Percentiles rank a stretch among this genome's conserved stretches.
Conservation (phyloP, 2,888 invertebrate species). For the Drosophila merina region DNA sequence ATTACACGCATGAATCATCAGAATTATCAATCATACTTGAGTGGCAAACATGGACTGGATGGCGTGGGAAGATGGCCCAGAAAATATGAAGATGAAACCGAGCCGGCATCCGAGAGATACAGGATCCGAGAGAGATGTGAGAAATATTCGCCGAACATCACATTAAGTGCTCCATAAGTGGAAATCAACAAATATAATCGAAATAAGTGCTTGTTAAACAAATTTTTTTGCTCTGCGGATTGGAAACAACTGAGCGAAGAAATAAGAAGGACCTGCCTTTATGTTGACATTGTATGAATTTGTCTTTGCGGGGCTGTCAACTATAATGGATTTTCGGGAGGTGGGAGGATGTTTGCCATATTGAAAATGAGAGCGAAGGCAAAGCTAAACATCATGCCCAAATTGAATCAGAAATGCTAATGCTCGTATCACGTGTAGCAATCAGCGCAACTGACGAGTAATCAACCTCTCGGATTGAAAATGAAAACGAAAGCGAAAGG, state of each 20-base stretch:
- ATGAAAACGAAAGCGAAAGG: conserved; percentile 16
- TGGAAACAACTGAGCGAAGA: conserved; percentile 13
- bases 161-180: conserved; percentile 77
- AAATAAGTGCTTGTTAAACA: conserved; percentile 82
- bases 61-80: conserved; percentile 26
- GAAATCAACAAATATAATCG: conserved; percentile 81
- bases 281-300: conserved; percentile 65
- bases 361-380: conserved; percentile 30
- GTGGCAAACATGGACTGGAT: conserved; percentile 57
- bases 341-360: conserved; percentile 28
- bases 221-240: conserved; percentile 47
- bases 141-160: not conserved
- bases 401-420: conserved; percentile 77
- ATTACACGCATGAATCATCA: conserved; percentile 79
- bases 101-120: conserved; percentile 20
- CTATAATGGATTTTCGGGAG: conserved; percentile 71
- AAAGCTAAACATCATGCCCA: conserved; percentile 48
- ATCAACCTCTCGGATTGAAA: conserved; percentile 53
- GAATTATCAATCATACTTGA: conserved; percentile 78
- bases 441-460: conserved; percentile 49
- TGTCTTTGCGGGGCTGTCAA: conserved; percentile 67
- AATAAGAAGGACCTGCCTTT: conserved; percentile 15
- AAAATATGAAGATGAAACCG: conserved; percentile 17
- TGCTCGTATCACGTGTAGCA: conserved; percentile 46
- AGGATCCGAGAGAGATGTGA: conserved; percentile 18